Percentiles rank a stretch among this genome's conserved stretches.
phyloP scores from a whole-genome alignment of 2,797 vertebrate genomes.

The Amniataba percoides region DNA sequence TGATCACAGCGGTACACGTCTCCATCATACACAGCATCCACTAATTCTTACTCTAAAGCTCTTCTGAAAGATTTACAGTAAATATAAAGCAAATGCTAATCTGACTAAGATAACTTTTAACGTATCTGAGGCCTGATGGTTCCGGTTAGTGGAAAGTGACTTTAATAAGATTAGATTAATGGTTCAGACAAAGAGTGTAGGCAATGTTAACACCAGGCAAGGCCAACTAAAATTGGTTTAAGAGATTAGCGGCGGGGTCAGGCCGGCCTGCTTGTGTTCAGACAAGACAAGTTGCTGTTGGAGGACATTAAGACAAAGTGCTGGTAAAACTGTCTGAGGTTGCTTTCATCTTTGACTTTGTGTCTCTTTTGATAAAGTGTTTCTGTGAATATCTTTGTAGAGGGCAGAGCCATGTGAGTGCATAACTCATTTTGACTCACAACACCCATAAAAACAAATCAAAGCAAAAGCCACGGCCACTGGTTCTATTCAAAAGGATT shows the following conservation, averaged over 20 bases:
- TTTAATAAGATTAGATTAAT: slow-evolving; percentile 23
- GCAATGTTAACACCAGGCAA: slow-evolving; percentile 10
- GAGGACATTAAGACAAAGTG: not conserved
- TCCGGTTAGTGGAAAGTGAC: slow-evolving; percentile 27
- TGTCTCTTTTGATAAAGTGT: not conserved
- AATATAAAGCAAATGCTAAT: not conserved
- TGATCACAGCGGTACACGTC: not conserved
- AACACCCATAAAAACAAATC: not conserved
- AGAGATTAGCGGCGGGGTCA: slow-evolving; percentile 51
- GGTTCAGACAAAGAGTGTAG: slow-evolving; percentile 1
- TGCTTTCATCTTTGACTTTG: not conserved
- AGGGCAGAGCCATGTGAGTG: not conserved
- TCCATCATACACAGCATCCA: not conserved
- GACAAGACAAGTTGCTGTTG: not conserved
- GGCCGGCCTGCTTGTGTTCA: not conserved
- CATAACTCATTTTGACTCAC: not conserved
- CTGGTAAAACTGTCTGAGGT: not conserved
- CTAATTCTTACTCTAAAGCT: too few species aligned
- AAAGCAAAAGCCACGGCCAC: too few species aligned
- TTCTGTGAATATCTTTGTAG: not conserved
- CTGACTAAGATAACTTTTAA: not conserved
- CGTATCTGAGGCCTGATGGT: not conserved
- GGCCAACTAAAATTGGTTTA: slow-evolving; percentile 40
- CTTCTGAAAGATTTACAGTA: not conserved
- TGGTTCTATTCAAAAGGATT: not conserved